Evolutionary conservation across 2,113 vertebrate genomes (phyloP).

Genomic region (Taurulus bubalis): DNA sequence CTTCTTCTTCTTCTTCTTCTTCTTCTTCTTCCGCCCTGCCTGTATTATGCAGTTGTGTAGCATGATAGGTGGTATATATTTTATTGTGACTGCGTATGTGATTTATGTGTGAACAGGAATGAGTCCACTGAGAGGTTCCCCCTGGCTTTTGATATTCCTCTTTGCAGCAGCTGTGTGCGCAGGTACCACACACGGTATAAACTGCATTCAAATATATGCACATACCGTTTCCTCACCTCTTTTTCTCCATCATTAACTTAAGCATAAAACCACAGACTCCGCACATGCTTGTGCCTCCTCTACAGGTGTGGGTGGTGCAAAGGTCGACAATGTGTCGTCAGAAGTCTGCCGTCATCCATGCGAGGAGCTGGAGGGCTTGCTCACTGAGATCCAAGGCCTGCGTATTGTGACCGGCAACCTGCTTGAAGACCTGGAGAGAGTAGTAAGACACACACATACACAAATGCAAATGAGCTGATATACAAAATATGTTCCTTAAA

Average conservation of each 20-base stretch:
- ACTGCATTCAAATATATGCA: conserved; percentile 46
- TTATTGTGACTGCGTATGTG: conserved; percentile 45
- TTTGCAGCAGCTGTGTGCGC: conserved; percentile 57
- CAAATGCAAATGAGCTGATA: too few species aligned
- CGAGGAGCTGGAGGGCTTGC: conserved; percentile 89
- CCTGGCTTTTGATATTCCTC: conserved; percentile 66
- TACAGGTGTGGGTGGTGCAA: conserved; percentile 85
- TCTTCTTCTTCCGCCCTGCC: conserved; percentile 41
- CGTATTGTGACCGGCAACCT: conserved; percentile 89
- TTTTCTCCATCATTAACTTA: neutral
- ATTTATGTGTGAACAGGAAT: conserved; percentile 73
- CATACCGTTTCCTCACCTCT: neutral
- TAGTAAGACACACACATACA: conserved; percentile 83
- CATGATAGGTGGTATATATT: conserved; percentile 30
- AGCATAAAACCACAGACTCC: conserved; percentile 7
- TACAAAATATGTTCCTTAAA: too few species aligned
- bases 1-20: conserved; percentile 39
- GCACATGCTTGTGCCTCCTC: conserved; percentile 16
- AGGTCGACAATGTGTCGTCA: conserved; percentile 84
- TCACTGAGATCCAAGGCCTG: conserved; percentile 91
- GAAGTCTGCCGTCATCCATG: conserved; percentile 91
- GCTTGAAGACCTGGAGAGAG: conserved; percentile 89
- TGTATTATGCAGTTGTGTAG: conserved; percentile 24
- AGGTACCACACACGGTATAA: conserved; percentile 61
- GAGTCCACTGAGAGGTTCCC: conserved; percentile 59